Base-by-base conservation (phyloP, 1,140 invertebrate genomes). In the Bathynomus jamesi region DNA sequence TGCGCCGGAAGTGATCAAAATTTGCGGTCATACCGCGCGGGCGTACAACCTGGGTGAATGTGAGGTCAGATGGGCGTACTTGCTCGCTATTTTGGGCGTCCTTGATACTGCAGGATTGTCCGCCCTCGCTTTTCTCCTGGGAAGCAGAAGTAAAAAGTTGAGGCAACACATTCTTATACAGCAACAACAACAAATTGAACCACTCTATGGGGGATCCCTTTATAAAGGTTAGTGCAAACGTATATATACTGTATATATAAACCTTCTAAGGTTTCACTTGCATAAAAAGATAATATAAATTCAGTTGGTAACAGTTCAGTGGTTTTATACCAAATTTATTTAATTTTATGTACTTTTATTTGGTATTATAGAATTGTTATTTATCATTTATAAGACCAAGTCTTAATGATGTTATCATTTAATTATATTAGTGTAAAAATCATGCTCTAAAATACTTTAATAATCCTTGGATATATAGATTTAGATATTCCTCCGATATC, bases 11-110 rank as follows among this genome's bases (percentile, higher is more conserved):
- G 91, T 98, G 8, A 86, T 89, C 66, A 87, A 89, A 75, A 91
- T 96, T 0, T 99, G 96, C 80, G 94, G 94, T 0, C 86, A 88
- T 11, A 85, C 89, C 8, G 89, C 93, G 0, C 88, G 87, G 77
- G 87, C 87, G 31, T 96, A 90, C 80, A 85, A 86, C 79, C 85
- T 89, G 76, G 91, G 90, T 81, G 83, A 89, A 10, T 99, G 96
- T 81, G 89, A 89, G 40, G 87, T 99, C 21, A 87, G 95, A 75
- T 99, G 96, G 96, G 95, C 95, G 0, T 97, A 94, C 83, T 87
- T 96, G 7, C 84, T 99, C 71, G 94, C 94, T 13, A 90, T 94
- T 65, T 95, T 98, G 64, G 91, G 91, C 0, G 91, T 95, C 71
- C 84, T 96, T 73, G 96, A 99, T 82, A 93, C 93, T 28, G 84